Base-by-base conservation (phyloP, 1,140 invertebrate species). In the Trypoxylus dichotomus region DNA sequence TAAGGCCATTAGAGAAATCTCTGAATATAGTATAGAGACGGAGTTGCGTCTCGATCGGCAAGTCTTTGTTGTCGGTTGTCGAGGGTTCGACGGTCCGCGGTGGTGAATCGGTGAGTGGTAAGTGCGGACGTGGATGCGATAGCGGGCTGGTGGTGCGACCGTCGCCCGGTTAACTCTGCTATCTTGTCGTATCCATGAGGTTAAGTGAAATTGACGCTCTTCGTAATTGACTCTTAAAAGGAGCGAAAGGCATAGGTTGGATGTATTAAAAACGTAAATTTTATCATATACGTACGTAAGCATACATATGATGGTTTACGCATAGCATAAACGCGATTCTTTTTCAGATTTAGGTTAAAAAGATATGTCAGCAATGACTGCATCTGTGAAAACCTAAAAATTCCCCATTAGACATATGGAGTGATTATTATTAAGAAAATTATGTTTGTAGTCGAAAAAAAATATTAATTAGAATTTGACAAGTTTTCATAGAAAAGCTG, bases 1-100 rank as follows among this genome's bases (percentile, higher is more conserved):
- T 77, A 77, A 77, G 68, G 68, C 58, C 76, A 77, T 77, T 77
- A 77, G 60, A 68, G 60, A 68, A 68, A 68, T 68, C 60, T 68
- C 60, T 24, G 60, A 68, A 27, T 68, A 68, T 68, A 24, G 47
- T 37, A 37, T 1, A 54, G 47, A 54, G 24, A 68, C 60, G 19
- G 60, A 68, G 60, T 25, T 24, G 11, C 60, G 60, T 10, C 27
- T 6, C 19, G 21, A 7, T 5, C 24, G 8, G 60, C 60, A 24
- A 13, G 60, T 27, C 60, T 29, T 68, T 68, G 60, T 68, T 68
- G 60, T 27, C 24, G 11, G 60, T 24, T 13, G 15, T 68, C 25
- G 60, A 68, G 60, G 60, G 60, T 68, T 15, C 60, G 60, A 27
- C 24, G 60, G 60, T 8, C 47, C 60, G 60, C 60, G 60, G 60